Base-by-base conservation (phyloP, 2,113 vertebrate species). In the Podiceps cristatus region DNA sequence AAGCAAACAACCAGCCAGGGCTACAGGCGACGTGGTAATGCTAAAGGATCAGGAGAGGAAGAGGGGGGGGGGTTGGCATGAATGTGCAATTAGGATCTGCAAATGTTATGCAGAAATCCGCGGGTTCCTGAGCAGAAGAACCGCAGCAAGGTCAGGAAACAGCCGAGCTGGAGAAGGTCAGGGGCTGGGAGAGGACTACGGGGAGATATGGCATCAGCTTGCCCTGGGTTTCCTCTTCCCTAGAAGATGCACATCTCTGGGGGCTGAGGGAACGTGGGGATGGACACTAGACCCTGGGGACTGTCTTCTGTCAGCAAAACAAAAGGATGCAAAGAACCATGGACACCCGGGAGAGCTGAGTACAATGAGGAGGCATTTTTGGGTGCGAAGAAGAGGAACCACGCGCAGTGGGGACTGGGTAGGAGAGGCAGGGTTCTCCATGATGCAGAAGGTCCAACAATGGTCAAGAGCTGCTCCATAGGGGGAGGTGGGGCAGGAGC, bases 161-260 rank as follows among this genome's bases (percentile, higher is more conserved):
- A 0, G 62, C 37, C 44, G 0, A 23, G 27, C 11, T 52, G 55
- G 55, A 64, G 49, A 3, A 2, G 25, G 11, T 7, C 5, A 6
- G 5, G 31, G 24, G 28, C 9, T 33, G 18, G 37, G 63, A 64
- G 28, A 47, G 33, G 50, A 27, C 2, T 3, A 17, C 1, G 18
- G 71, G 67, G 64, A 71, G 8, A n/a, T 45, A 33, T 1, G 17
- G 19, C n/a, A 7, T 31, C 45, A 52, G 7, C 37, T 55, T 20
- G 29, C 42, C 18, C 60, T 50, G 42, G 16, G 55, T 35, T 49
- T 18, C 33, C 35, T 75, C 76, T 49, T 42, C 29, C 24, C 18
- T 10, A 1, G 13, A 18, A 16, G 44, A 28, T 5, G 44, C 5
- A 18, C 59, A 7, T 77, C 71, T 71, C 80, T 0, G 1, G 58